Evolutionary conservation across 2,797 vertebrate species (phyloP).

Genomic region (Morus bassanus): DNA sequence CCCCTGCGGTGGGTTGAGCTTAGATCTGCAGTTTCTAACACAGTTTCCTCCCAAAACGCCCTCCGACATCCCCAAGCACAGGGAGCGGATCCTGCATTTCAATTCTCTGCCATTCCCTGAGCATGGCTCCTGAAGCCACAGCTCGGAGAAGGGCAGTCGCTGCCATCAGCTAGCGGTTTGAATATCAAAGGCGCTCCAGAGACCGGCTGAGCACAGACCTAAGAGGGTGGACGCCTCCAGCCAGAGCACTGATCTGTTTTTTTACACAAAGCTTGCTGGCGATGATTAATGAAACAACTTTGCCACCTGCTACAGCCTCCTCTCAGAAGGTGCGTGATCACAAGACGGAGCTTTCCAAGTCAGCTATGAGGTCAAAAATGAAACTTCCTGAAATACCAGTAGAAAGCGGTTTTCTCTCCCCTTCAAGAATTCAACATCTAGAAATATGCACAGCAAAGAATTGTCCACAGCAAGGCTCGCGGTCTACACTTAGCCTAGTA

Average conservation of each 20-base stretch:
- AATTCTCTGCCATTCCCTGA: rapidly evolving
- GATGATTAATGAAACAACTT: neutral
- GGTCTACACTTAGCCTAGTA: neutral
- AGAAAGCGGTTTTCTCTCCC: neutral
- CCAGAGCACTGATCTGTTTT: neutral
- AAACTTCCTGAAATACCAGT: neutral
- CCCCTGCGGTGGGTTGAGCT: rapidly evolving
- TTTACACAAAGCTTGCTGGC: rapidly evolving
- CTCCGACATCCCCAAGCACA: rapidly evolving
- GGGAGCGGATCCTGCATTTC: rapidly evolving
- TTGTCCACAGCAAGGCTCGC: neutral
- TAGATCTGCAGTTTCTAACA: neutral
- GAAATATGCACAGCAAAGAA: neutral
- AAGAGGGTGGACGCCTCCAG: neutral
- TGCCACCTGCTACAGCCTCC: neutral
- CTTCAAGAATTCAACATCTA: neutral
- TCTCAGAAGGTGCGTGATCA: neutral
- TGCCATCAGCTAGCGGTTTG: rapidly evolving
- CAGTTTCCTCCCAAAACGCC: neutral
- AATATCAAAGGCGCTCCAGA: neutral
- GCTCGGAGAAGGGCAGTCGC: neutral
- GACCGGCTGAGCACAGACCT: rapidly evolving
- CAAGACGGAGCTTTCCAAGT: neutral
- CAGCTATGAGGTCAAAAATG: neutral
- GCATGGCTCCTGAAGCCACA: neutral